Evolutionary conservation across 2,113 vertebrate species (phyloP), one percentile per base, ranked within the genome.

Genomic region (Cottus gobio): DNA sequence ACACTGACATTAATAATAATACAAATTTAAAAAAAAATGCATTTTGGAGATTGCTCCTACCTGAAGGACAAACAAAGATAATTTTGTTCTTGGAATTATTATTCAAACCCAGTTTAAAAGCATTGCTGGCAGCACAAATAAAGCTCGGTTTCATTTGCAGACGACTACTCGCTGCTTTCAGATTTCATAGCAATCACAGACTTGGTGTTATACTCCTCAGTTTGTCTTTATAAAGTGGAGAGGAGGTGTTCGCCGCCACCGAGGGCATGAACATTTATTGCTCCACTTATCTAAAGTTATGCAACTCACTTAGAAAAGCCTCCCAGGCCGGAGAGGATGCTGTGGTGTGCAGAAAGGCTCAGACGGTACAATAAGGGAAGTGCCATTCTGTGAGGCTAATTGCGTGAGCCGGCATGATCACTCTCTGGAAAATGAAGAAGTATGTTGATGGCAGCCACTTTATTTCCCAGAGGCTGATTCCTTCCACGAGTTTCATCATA

Each of bases 391-490:
- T 61, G 42, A 48, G 44, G 65, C 22, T 60, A 61, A n/a, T 22
- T 20, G 39, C 28, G 4, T 52, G 37, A 71, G 34, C 39, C 52
- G 57, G 24, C 57, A 60, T 52, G 71, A 67, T 68, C 52, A 12
- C 61, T 82, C 73, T 71, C 42, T 58, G 36, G 36, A 46, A 13
- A 54, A 56, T 37, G 48, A 58, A 65, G 37, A 87, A 60, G 77
- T 65, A 74, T 56, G 39, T 68, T 82, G 67, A 85, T 73, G 2
- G 22, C 60, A 39, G 30, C 46, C 58, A 72, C 31, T 84, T 79
- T 50, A 65, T 85, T 85, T 79, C 68, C 73, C 65, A 74, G 50
- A 79, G 77, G 76, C 71, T 30, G 62, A 73, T 75, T 75, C 37
- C 26, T 58, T 82, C 57, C 62, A 46, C 50, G 22, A 54, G 48